phyloP scores from a whole-genome alignment of 2,797 vertebrate species.

The Coendou prehensilis region DNA sequence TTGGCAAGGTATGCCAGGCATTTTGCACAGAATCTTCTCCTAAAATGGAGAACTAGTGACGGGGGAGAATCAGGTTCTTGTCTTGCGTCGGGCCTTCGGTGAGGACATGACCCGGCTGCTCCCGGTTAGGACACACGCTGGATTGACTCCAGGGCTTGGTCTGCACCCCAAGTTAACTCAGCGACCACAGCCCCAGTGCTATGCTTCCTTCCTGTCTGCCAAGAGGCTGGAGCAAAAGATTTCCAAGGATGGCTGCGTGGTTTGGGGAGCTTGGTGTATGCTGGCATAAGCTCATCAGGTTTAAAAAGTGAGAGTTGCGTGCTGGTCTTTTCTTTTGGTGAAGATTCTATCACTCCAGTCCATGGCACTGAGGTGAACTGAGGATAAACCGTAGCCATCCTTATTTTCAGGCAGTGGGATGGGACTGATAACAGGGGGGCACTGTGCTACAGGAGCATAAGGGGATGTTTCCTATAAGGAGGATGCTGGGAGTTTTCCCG shows the following conservation, averaged over 20 bases:
- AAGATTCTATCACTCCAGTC: background rate
- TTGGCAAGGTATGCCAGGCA: background rate
- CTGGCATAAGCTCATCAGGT: background rate
- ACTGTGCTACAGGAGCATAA: background rate
- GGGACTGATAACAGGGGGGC: background rate
- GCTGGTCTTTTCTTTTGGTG: background rate
- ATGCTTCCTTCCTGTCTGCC: background rate
- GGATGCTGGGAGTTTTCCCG: background rate
- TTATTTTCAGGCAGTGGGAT: background rate
- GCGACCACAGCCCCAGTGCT: background rate
- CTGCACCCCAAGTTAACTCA: background rate
- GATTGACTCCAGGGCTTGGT: background rate
- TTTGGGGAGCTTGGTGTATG: background rate
- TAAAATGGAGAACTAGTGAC: constrained; percentile 24
- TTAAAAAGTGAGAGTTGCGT: background rate
- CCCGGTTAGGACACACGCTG: background rate
- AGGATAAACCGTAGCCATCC: background rate
- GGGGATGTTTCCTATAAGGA: background rate
- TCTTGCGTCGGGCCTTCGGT: background rate
- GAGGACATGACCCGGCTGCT: background rate
- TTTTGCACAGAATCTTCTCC: constrained; percentile 59
- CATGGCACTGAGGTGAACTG: background rate
- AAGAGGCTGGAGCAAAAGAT: background rate
- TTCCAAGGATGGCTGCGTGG: background rate
- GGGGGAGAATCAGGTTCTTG: background rate